A percentile compares a stretch with the other conserved stretches of the same genome.
Evolutionary conservation across 2,113 vertebrate species (phyloP).

Genomic region (Phalacrocorax pelagicus): DNA sequence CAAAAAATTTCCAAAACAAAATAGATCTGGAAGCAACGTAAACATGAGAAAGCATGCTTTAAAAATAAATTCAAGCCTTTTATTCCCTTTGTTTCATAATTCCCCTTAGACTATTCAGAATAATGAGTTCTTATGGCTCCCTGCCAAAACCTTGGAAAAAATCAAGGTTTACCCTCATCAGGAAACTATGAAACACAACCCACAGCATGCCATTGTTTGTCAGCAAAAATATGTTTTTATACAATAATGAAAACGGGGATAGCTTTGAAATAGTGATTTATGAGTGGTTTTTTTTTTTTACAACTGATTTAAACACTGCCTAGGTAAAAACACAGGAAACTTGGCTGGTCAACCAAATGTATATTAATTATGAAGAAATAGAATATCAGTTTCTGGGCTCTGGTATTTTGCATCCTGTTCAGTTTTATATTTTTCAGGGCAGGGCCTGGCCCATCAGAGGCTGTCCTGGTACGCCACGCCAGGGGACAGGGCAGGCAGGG

Average conservation of each 20-base stretch:
- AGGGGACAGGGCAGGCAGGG: not conserved
- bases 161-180: not conserved
- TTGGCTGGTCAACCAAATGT: not conserved
- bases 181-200: conserved; percentile 29
- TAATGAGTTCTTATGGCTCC: conserved; percentile 40
- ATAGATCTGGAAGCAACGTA: not conserved
- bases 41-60: not conserved
- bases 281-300: not conserved
- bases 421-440: not conserved
- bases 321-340: not conserved
- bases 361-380: not conserved
- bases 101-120: conserved; percentile 1
- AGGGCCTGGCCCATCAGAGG: not conserved
- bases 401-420: not conserved
- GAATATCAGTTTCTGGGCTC: not conserved
- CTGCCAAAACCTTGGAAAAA: conserved; percentile 35
- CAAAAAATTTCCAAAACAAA: not conserved
- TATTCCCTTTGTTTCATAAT: conserved; percentile 35
- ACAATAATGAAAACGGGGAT: not conserved
- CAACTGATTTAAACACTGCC: not conserved
- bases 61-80: conserved; percentile 12
- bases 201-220: not conserved
- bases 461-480: not conserved
- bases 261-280: not conserved
- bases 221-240: not conserved